Percentiles rank a stretch among this genome's conserved stretches.
phyloP scores from a whole-genome alignment of 23 tunicate species.

The Halocynthia roretzi region DNA sequence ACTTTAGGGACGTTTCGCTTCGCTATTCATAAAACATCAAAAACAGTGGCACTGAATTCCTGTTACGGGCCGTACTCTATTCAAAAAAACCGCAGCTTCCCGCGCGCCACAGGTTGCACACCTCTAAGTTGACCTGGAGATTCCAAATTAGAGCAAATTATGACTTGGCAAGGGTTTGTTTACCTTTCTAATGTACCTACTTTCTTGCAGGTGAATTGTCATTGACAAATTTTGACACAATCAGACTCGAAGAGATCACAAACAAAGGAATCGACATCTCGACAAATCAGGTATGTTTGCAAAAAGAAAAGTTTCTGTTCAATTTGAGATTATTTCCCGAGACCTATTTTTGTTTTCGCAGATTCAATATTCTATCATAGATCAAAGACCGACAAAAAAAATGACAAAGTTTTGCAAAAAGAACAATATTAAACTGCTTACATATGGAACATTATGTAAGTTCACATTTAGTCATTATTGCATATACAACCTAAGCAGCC shows the following conservation, averaged over 20 bases:
- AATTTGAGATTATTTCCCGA: neutral
- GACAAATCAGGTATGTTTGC: conserved; percentile 41
- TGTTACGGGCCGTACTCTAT: no score
- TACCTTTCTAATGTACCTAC: no score
- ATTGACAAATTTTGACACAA: conserved; percentile 68
- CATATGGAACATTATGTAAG: conserved; percentile 77
- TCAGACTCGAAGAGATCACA: conserved; percentile 38
- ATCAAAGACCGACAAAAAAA: conserved; percentile 36
- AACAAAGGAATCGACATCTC: conserved; percentile 53
- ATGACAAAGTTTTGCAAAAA: conserved; percentile 54
- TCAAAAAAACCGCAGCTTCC: no score
- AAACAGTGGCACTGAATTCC: no score
- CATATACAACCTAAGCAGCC: no score
- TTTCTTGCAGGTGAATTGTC: conserved; percentile 66
- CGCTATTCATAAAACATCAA: no score
- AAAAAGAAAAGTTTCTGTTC: no score
- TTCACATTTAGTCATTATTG: neutral
- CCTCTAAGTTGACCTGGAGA: no score
- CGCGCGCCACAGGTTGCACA: no score
- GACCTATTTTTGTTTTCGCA: conserved; percentile 2
- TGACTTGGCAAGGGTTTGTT: no score
- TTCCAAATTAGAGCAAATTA: no score
- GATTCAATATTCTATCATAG: conserved; percentile 69
- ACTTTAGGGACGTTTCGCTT: no score
- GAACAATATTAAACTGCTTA: conserved; percentile 45